Conservation (phyloP, 2,113 vertebrate genomes). For the Dendrocopos noguchii region DNA sequence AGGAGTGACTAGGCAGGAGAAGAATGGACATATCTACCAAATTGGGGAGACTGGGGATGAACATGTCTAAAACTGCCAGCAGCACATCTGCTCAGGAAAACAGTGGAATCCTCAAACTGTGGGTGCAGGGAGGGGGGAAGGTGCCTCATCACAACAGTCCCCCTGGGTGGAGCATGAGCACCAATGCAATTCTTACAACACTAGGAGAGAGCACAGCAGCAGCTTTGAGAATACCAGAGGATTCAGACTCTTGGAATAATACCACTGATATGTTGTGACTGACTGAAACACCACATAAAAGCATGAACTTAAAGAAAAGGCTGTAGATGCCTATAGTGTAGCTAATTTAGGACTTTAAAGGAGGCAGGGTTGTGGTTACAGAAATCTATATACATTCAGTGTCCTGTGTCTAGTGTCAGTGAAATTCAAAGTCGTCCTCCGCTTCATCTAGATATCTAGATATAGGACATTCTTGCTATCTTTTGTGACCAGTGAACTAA, state of each 20-base stretch:
- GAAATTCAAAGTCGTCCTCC: background rate
- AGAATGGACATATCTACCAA: background rate
- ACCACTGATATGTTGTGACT: background rate
- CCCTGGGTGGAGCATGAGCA: fast-evolving
- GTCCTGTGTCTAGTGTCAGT: background rate
- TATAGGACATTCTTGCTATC: background rate
- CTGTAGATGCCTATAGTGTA: background rate
- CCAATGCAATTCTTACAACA: background rate
- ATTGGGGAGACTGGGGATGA: background rate
- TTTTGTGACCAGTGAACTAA: background rate
- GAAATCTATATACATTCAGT: background rate
- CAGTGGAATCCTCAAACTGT: fast-evolving
- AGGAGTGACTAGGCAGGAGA: background rate
- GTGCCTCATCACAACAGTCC: background rate
- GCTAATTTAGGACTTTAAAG: background rate
- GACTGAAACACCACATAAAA: background rate
- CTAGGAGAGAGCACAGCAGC: background rate
- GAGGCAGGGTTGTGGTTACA: background rate
- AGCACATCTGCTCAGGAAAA: background rate
- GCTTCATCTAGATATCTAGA: background rate
- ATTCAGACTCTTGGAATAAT: background rate
- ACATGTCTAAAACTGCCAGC: background rate
- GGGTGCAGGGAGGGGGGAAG: background rate
- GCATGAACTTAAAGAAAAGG: background rate
- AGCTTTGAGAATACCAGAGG: background rate